phyloP scores from a whole-genome alignment of 23 tunicate species.

The Botrylloides violaceus region DNA sequence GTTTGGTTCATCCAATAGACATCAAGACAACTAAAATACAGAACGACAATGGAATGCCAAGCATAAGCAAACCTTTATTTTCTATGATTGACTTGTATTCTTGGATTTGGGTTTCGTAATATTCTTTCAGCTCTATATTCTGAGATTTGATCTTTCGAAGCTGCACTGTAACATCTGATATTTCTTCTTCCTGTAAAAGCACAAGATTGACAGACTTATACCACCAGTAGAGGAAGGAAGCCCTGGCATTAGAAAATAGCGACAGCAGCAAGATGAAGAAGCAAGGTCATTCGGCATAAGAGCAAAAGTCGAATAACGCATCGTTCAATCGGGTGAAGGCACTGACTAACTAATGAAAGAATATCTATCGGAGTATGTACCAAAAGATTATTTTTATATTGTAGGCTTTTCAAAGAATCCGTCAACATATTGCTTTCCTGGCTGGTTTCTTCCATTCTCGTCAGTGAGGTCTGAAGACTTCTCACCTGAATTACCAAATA shows the following conservation, averaged over 20 bases:
- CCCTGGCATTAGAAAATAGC: no score
- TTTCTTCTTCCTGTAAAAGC: slow-evolving; percentile 8
- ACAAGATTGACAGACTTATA: not conserved
- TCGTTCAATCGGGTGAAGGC: no score
- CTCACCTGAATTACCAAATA: slow-evolving; percentile 12
- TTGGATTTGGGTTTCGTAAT: not conserved
- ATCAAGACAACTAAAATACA: no score
- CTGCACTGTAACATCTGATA: not conserved
- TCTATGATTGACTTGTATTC: not conserved
- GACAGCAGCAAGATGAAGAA: no score
- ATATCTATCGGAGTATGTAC: no score
- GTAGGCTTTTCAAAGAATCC: slow-evolving; percentile 11
- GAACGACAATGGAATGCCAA: no score
- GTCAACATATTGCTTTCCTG: not conserved
- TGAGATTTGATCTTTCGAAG: slow-evolving; percentile 9
- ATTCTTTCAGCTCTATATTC: slow-evolving; percentile 7
- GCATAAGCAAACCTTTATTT: slow-evolving; percentile 14
- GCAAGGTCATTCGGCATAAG: no score
- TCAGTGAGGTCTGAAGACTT: not conserved
- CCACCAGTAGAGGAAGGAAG: no score
- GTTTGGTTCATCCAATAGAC: no score
- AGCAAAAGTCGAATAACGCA: no score
- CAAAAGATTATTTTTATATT: not conserved
- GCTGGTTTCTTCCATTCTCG: not conserved
- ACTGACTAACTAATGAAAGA: no score